Conservation (phyloP, 2,888 invertebrate genomes). For the Malachius bipustulatus region DNA sequence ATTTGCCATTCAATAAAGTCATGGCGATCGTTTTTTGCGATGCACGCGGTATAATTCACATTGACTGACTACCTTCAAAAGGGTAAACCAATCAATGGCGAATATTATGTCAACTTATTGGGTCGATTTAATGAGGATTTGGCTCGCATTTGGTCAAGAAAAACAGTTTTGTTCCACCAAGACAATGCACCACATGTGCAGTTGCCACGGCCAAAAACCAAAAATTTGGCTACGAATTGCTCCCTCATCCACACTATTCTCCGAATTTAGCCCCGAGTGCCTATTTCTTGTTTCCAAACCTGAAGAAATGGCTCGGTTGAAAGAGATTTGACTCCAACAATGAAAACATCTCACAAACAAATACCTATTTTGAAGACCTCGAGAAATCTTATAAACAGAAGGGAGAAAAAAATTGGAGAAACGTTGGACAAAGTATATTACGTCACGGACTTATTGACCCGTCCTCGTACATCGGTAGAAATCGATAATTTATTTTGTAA, state of each 20-base stretch:
- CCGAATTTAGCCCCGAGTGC: slow-evolving; percentile 1
- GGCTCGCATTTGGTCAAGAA: slow-evolving; percentile 1
- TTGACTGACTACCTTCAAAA: slow-evolving; percentile 1
- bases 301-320: slow-evolving; percentile 1
- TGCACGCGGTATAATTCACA: slow-evolving; percentile 2
- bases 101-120: slow-evolving; percentile 1
- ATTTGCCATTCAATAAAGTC: slow-evolving; percentile 17
- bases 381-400: not conserved
- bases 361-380: slow-evolving; percentile 3
- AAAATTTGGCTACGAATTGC: slow-evolving; percentile 1
- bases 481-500: no score
- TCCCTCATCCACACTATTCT: slow-evolving; percentile 1
- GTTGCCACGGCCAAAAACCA: not conserved
- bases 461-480: no score
- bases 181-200: slow-evolving; percentile 2
- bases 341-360: slow-evolving; percentile 2
- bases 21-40: slow-evolving; percentile 2
- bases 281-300: slow-evolving; percentile 1
- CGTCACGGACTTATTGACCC: no score
- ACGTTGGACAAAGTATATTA: slow-evolving; percentile 1
- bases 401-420: slow-evolving; percentile 2
- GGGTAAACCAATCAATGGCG: slow-evolving; percentile 2
- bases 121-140: slow-evolving; percentile 1
- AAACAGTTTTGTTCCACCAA: not conserved
- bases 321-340: slow-evolving; percentile 3